phyloP scores from a whole-genome alignment of 1,140 invertebrate genomes.

The Sinella curviseta region DNA sequence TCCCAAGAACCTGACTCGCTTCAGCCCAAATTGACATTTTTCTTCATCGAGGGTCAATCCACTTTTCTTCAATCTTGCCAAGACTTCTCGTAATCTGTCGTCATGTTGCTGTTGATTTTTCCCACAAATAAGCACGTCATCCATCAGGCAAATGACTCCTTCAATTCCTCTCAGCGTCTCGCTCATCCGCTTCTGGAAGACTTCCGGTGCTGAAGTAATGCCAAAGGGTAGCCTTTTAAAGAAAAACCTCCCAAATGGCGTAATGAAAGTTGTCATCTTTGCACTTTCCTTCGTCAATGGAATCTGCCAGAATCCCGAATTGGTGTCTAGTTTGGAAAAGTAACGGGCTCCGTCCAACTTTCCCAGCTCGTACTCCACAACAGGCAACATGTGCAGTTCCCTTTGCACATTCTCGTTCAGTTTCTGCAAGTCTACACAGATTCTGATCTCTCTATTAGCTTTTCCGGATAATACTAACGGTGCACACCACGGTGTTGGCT shows the following conservation, averaged over 20 bases:
- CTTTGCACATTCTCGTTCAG: conserved; percentile 49
- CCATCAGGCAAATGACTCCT: conserved; percentile 47
- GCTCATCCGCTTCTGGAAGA: conserved; percentile 44
- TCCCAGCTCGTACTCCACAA: conserved; percentile 31
- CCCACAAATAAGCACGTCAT: conserved; percentile 51
- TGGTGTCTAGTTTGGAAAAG: conserved; percentile 54
- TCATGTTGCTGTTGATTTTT: conserved; percentile 50
- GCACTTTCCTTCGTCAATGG: conserved; percentile 52
- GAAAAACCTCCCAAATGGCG: conserved; percentile 54
- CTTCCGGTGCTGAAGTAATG: conserved; percentile 53
- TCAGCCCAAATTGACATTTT: conserved; percentile 52
- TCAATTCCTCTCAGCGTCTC: conserved; percentile 48
- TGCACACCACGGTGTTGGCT: conserved; percentile 50
- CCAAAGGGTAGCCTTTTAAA: conserved; percentile 56
- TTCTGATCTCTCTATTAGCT: conserved; percentile 50
- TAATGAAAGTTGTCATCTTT: conserved; percentile 56
- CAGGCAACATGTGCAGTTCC: conserved; percentile 46
- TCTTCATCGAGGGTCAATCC: conserved; percentile 52
- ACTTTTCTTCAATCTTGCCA: conserved; percentile 49
- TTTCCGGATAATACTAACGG: not conserved
- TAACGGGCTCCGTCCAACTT: conserved; percentile 14
- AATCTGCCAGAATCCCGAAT: conserved; percentile 56
- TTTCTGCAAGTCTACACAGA: conserved; percentile 56
- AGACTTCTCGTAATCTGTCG: conserved; percentile 37
- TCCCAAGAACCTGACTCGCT: conserved; percentile 52